Evolutionary conservation across 2,888 invertebrate genomes (phyloP), one percentile per base, ranked within the genome.

Genomic region (Temnothorax rugatulus): DNA sequence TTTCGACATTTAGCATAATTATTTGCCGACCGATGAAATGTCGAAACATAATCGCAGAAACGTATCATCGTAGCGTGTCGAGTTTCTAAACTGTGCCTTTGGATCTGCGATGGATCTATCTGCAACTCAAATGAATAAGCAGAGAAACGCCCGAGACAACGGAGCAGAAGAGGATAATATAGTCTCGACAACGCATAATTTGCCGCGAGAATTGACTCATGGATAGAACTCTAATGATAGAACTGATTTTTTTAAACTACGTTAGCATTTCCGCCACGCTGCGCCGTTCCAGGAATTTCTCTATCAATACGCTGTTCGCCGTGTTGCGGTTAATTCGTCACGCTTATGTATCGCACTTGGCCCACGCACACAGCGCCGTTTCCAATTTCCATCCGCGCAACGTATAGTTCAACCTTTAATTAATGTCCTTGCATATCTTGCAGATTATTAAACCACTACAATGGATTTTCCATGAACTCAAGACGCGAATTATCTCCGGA

Each of bases 111-210:
- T 13, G 21, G 15, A 64, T 52, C 44, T 85, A 82, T 81, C 74
- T 64, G 79, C 44, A 73, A 68, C 59, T 77, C 64, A 61, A 68
- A 63, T 54, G 18, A 44, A 68, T 52, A 71, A 47, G 38, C n/a
- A 18, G n/a, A 73, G 68, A 83, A 86, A 84, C 76, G 82, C 63
- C 82, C 76, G 81, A 84, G 83, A 89, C 86, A 87, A 89, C 83
- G 50, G 77, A 61, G 63, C 86, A 73, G 59, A 81, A 81, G 66
- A 87, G 83, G 77, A 85, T 88, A 89, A 86, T 88, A 79, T 29
- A 29, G 29, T 29, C 76, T 76, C 81, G 89, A 86, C 86, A 89
- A 83, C 82, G 83, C 75, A 88, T 86, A 85, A 82, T 83, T 84
- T 82, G 86, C 68, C 75, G 61, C 75, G 83, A 88, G 83, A 87